Evolutionary conservation across 1,140 invertebrate genomes (phyloP).

Genomic region (Neuroterus valhalla): DNA sequence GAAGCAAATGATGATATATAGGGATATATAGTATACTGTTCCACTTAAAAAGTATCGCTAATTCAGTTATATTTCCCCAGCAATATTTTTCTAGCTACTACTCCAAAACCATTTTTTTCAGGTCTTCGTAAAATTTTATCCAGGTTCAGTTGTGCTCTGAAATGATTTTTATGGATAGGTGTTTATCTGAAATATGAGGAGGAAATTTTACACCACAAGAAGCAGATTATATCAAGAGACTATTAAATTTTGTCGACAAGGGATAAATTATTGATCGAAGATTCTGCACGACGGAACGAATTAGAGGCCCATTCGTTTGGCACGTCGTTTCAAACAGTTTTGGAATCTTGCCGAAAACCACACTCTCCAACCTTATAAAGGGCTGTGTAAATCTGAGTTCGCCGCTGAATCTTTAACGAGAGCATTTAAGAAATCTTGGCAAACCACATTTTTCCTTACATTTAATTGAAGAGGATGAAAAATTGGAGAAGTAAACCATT

Average conservation of each 20-base stretch:
- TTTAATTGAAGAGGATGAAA: neutral
- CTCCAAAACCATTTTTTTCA: too few relatives aligned
- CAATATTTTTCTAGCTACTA: too few relatives aligned
- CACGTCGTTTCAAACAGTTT: slow-evolving; percentile 1
- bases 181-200: neutral
- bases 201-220: neutral
- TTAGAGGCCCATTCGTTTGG: slow-evolving; percentile 9
- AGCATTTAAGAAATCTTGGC: slow-evolving; percentile 14
- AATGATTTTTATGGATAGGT: too few relatives aligned
- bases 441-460: neutral
- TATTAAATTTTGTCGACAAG: slow-evolving; percentile 13
- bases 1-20: too few relatives aligned
- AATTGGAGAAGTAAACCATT: neutral
- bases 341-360: slow-evolving; percentile 18
- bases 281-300: slow-evolving; percentile 15
- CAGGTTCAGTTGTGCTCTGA: too few relatives aligned
- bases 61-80: too few relatives aligned
- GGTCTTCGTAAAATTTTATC: too few relatives aligned
- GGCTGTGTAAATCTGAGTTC: too few relatives aligned
- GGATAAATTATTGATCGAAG: slow-evolving; percentile 11
- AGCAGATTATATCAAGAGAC: neutral
- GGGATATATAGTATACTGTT: too few relatives aligned
- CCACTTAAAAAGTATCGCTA: too few relatives aligned
- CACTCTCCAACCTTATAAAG: neutral
- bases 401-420: slow-evolving; percentile 10